phyloP scores from a whole-genome alignment of 2,888 invertebrate species.

The Hypsopygia costalis region DNA sequence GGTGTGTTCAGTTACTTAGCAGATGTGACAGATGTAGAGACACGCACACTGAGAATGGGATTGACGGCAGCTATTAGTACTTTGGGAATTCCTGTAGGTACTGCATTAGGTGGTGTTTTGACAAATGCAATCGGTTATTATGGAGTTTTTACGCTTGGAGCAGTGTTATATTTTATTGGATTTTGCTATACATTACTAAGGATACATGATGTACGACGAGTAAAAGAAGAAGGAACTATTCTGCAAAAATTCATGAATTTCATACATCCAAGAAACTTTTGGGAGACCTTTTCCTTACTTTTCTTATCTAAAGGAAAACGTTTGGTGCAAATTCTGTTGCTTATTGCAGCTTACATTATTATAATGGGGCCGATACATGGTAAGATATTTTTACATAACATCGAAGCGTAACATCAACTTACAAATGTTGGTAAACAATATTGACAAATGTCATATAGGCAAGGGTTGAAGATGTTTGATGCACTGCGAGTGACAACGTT shows the following conservation, averaged over 20 bases:
- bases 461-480: no score
- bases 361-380: slow-evolving; percentile 67
- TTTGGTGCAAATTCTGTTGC: slow-evolving; percentile 46
- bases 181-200: slow-evolving; percentile 54
- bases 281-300: slow-evolving; percentile 63
- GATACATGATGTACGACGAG: slow-evolving; percentile 53
- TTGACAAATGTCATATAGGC: no score
- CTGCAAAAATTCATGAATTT: slow-evolving; percentile 42
- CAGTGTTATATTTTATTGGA: slow-evolving; percentile 48
- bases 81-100: slow-evolving; percentile 70
- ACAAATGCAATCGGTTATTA: slow-evolving; percentile 66
- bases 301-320: slow-evolving; percentile 41
- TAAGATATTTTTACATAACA: slow-evolving; percentile 33
- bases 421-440: no score
- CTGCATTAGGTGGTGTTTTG: slow-evolving; percentile 72
- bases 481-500: no score
- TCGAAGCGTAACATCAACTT: no score
- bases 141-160: slow-evolving; percentile 58
- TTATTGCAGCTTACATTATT: slow-evolving; percentile 61
- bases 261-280: slow-evolving; percentile 55
- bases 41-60: slow-evolving; percentile 82
- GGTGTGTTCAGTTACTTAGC: slow-evolving; percentile 82
- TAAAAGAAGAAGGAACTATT: slow-evolving; percentile 41
- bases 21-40: slow-evolving; percentile 78
- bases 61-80: slow-evolving; percentile 77